Percentiles rank a stretch among this genome's conserved stretches.
Conservation (phyloP, 2,113 vertebrate species). For the Cinclus mexicanus region DNA sequence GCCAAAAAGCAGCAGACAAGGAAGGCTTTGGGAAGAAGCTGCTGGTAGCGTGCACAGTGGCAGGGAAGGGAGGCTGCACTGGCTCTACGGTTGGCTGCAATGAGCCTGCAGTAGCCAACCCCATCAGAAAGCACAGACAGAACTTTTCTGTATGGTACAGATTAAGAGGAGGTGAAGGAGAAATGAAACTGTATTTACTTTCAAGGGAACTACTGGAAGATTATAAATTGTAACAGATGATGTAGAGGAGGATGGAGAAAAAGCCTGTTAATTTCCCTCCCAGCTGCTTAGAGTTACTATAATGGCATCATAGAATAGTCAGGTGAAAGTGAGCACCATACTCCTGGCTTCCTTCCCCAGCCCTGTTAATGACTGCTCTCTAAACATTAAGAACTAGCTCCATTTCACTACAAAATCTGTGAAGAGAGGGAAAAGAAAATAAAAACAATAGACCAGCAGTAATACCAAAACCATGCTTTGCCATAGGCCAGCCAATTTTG, state of each 20-base stretch:
- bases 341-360: background rate
- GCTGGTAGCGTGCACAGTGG: background rate
- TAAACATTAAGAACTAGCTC: background rate
- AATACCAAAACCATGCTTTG: background rate
- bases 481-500: background rate
- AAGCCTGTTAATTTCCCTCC: background rate
- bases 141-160: background rate
- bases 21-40: background rate
- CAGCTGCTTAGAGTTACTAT: background rate
- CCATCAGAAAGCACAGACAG: background rate
- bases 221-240: background rate
- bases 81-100: accelerated
- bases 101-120: background rate
- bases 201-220: background rate
- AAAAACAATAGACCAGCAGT: background rate
- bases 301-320: background rate
- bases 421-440: background rate
- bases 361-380: background rate
- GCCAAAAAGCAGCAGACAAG: background rate
- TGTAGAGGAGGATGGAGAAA: background rate
- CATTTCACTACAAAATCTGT: background rate
- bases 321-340: background rate
- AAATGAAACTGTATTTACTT: background rate
- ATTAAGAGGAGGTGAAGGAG: background rate
- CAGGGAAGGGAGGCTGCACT: background rate